phyloP scores from a whole-genome alignment of 1,140 invertebrate species.

The Lineus longissimus region DNA sequence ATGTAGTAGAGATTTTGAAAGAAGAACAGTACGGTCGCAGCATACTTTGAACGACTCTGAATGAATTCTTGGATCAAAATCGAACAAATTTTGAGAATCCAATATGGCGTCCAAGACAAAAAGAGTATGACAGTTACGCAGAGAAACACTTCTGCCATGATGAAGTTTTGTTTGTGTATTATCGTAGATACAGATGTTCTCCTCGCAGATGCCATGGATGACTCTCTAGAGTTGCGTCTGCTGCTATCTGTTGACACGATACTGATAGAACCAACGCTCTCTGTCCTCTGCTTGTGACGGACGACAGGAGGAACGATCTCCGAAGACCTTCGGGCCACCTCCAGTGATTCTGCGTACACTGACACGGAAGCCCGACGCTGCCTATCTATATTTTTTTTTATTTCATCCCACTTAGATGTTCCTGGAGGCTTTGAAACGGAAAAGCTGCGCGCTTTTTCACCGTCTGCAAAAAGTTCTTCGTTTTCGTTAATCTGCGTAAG shows the following conservation, averaged over 20 bases:
- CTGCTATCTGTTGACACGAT: background rate
- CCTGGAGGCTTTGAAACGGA: no score
- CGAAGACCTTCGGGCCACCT: background rate
- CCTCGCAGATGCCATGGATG: background rate
- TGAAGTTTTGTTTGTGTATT: background rate
- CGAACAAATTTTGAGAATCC: background rate
- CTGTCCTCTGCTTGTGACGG: background rate
- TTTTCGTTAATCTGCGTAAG: no score
- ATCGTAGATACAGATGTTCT: background rate
- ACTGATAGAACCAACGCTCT: background rate
- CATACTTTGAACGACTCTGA: background rate
- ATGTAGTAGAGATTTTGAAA: background rate
- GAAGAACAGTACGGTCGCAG: background rate
- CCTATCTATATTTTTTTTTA: no score
- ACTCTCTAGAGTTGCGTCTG: background rate
- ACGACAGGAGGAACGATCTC: background rate
- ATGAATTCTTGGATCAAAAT: background rate
- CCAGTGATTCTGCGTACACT: no score
- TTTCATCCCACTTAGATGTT: no score
- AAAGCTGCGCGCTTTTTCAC: no score
- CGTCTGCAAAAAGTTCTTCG: no score
- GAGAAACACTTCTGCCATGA: background rate
- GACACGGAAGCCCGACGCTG: no score
- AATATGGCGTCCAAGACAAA: background rate
- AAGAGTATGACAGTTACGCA: slow-evolving; percentile 4